Base-by-base conservation (phyloP, 2,888 invertebrate species). In the Actias luna region DNA sequence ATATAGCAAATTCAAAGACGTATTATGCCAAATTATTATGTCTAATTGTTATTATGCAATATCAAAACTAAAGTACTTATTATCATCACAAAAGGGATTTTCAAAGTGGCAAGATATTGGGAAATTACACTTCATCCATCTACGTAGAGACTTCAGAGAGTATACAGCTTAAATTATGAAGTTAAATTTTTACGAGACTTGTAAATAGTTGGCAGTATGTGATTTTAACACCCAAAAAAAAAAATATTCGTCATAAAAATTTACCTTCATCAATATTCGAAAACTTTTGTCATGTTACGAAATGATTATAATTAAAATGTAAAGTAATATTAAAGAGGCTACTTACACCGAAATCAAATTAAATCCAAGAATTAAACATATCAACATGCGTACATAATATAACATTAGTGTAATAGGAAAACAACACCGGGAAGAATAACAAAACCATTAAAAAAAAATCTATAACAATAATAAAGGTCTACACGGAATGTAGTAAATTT, bases 11-110 rank as follows among this genome's bases (percentile, higher is more conserved):
- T 12, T 22, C 25, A 3, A 42, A 42, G 31, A 27, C 22, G 33
- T 10, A 42, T 42, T 3, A 36, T 58, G 8, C 18, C 22, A 69
- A 65, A 67, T 67, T 68, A 70, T 69, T 68, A 62, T 31, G 62
- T 65, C 29, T 35, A 42, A 52, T 18, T 29, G 27, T 62, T 75
- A 79, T 75, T 83, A 82, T 79, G 82, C 79, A 75, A 76, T 70
- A 74, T 75, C 74, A 70, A 73, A 65, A 68, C 66, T 74, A 76
- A 78, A 76, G 76, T 80, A 80, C 78, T 71, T 74, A 33, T 33
- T 33, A 77, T 76, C 84, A 90, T 90, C 89, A 90, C 89, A 89
- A 88, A 83, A 83, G 81, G 79, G 84, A 80, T 76, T 76, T 76
- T 74, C 65, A 72, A 74, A 70, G 76, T 79, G 89, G 89, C 89